These are phyloP conservation scores for Acanthurus tractus DNA, from an alignment of 2,797 vertebrate species.

Conservation along the genomic window DNA sequence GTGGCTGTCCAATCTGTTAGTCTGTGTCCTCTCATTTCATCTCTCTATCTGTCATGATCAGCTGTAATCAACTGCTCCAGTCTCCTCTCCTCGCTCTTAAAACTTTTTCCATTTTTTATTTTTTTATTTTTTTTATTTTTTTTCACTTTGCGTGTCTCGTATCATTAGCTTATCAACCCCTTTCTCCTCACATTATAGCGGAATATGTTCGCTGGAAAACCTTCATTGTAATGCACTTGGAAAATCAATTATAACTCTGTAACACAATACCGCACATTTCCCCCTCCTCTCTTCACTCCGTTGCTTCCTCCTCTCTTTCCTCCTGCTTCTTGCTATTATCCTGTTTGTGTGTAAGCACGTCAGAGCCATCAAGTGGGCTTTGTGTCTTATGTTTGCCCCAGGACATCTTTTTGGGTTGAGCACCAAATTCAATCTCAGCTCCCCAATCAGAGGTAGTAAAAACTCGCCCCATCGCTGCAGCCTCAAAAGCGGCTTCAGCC, in stretches of 20 bases:
- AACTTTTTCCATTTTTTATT: constrained; percentile 72
- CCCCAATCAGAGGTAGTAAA: constrained; percentile 81
- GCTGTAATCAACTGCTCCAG: constrained; percentile 69
- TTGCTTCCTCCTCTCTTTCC: constrained; percentile 54
- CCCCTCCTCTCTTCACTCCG: constrained; percentile 48
- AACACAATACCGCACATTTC: constrained; percentile 72
- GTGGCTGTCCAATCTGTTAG: constrained; percentile 73
- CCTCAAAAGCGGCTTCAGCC: constrained; percentile 58
- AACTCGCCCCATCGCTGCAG: constrained; percentile 60
- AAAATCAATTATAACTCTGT: constrained; percentile 82
- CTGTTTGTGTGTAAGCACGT: constrained; percentile 63
- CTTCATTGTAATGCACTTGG: constrained; percentile 76
- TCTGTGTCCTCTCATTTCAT: constrained; percentile 62
- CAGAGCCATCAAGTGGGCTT: constrained; percentile 72
- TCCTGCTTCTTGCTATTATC: constrained; percentile 39
- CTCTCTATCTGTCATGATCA: constrained; percentile 70
- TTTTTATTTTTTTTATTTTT: too few relatives aligned
- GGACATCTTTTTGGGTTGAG: constrained; percentile 77
- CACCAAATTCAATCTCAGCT: constrained; percentile 79
- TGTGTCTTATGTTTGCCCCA: constrained; percentile 74
- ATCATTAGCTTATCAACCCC: constrained; percentile 75
- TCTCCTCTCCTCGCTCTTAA: constrained; percentile 58
- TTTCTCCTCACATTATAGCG: constrained; percentile 59
- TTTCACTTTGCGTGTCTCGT: constrained; percentile 65
- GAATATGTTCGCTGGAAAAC: constrained; percentile 72